These are phyloP conservation scores for Oscheius sp. DNA, from an alignment of 2,888 invertebrate species.

Conservation along the genomic window DNA sequence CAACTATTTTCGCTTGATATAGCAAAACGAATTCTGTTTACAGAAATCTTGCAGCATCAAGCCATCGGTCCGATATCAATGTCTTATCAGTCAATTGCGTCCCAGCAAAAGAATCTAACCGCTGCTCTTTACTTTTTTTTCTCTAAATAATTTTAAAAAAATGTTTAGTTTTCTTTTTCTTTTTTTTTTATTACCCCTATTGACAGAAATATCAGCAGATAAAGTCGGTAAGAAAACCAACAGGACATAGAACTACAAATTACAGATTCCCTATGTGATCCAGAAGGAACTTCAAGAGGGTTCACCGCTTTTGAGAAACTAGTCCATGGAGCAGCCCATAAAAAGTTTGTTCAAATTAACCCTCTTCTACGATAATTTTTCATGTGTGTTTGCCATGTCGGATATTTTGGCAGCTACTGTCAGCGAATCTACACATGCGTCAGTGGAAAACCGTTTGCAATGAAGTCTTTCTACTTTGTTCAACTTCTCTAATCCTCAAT, in stretches of 20 bases:
- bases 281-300: not conserved
- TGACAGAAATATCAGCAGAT: no score
- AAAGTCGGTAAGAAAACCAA: no score
- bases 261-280: conserved; percentile 4
- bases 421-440: not conserved
- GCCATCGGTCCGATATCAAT: no score
- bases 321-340: not conserved
- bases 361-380: not conserved
- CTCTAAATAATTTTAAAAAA: no score
- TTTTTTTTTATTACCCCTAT: no score
- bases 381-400: conserved; percentile 4
- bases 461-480: not conserved
- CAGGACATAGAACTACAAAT: not conserved
- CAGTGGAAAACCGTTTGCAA: conserved; percentile 3
- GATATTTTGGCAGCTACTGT: conserved; percentile 13
- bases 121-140: no score
- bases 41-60: no score
- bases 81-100: no score
- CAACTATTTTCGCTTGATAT: no score
- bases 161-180: no score
- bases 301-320: conserved; percentile 2
- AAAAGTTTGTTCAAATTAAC: not conserved
- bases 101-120: no score
- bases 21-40: no score
- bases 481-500: not conserved